phyloP scores from a whole-genome alignment of 2,113 vertebrate genomes.

The Leucopsar rothschildi region DNA sequence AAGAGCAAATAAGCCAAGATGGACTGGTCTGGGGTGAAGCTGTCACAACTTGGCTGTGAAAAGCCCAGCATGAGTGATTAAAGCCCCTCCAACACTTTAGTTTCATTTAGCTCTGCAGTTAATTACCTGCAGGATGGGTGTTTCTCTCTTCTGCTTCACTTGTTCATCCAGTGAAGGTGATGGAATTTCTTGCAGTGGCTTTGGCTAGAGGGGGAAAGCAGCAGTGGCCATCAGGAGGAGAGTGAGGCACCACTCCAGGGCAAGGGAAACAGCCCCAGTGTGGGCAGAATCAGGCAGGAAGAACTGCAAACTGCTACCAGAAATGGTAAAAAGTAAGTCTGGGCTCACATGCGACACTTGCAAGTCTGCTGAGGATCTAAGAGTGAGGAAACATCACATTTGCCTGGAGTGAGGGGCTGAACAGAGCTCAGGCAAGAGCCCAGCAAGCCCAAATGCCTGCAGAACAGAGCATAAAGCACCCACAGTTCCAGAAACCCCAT shows the following conservation, averaged over 20 bases:
- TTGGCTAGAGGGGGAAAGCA: neutral
- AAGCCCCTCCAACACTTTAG: neutral
- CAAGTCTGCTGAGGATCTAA: neutral
- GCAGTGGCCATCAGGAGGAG: neutral
- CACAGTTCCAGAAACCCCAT: slow-evolving; percentile 35
- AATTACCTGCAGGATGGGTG: neutral
- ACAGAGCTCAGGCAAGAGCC: neutral
- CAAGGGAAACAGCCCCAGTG: neutral
- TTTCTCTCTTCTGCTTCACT: neutral
- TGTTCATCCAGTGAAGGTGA: neutral
- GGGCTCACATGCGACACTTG: neutral
- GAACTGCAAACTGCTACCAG: neutral
- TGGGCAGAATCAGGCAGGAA: neutral
- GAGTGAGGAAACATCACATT: neutral
- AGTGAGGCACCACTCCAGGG: neutral
- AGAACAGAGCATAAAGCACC: slow-evolving; percentile 17
- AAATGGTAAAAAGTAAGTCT: neutral
- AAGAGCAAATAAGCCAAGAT: neutral
- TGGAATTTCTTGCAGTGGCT: neutral
- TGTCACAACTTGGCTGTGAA: neutral
- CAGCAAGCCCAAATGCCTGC: neutral
- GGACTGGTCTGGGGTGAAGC: neutral
- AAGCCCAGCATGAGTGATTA: neutral
- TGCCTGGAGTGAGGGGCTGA: neutral
- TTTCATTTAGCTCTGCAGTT: neutral